Conservation (phyloP, 1,140 invertebrate genomes). For the Cephus cinctus region DNA sequence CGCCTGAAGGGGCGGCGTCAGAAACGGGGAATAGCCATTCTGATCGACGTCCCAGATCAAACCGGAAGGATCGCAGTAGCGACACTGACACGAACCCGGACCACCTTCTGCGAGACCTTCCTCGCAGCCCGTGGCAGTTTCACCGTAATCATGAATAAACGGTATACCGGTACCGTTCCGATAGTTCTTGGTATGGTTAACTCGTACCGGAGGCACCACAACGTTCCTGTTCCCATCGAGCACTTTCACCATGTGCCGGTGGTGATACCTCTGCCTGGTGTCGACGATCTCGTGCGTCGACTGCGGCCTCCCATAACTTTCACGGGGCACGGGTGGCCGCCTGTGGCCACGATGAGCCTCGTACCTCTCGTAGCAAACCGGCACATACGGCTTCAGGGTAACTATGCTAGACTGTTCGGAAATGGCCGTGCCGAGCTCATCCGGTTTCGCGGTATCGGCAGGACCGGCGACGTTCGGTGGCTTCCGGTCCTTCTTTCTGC, state of each 20-base stretch:
- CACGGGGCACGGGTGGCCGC: conserved; percentile 29
- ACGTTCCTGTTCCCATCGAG: conserved; percentile 53
- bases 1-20: conserved; percentile 41
- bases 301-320: conserved; percentile 34
- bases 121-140: conserved; percentile 40
- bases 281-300: conserved; percentile 44
- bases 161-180: conserved; percentile 32
- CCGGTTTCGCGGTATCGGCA: conserved; percentile 43
- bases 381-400: conserved; percentile 45
- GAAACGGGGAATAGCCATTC: conserved; percentile 54
- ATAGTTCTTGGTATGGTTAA: conserved; percentile 31
- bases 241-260: conserved; percentile 50
- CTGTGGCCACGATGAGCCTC: conserved; percentile 29
- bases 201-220: conserved; percentile 37
- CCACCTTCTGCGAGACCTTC: conserved; percentile 46
- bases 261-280: conserved; percentile 32
- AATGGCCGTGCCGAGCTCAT: conserved; percentile 29
- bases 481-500: conserved; percentile 85
- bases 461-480: conserved; percentile 53
- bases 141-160: conserved; percentile 46
- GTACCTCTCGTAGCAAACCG: conserved; percentile 40
- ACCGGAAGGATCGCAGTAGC: conserved; percentile 74
- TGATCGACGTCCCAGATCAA: conserved; percentile 74
- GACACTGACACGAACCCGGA: conserved; percentile 70
- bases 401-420: conserved; percentile 33